A percentile compares a stretch with the other conserved stretches of the same genome.
Conservation (phyloP, 2,113 vertebrate genomes). For the Heteronetta atricapilla region DNA sequence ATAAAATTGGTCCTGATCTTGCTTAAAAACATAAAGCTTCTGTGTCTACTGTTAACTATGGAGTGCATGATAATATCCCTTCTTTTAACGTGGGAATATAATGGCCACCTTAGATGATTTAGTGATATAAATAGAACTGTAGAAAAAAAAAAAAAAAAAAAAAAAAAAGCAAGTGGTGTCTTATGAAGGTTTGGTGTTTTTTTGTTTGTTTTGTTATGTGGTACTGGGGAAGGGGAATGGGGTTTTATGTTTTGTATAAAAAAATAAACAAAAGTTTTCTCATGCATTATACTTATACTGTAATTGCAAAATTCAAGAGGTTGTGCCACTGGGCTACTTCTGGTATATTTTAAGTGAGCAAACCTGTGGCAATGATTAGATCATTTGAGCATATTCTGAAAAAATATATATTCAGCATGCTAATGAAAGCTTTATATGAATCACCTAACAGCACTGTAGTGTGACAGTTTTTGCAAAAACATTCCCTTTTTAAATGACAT, state of each 20-base stretch:
- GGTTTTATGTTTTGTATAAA: conserved; percentile 70
- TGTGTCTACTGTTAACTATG: neutral
- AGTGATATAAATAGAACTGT: conserved; percentile 3
- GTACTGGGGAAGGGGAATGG: neutral
- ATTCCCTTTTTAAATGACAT: conserved; percentile 14
- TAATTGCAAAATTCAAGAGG: conserved; percentile 57
- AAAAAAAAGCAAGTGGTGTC: neutral
- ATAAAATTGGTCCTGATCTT: conserved; percentile 43
- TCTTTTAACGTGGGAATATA: conserved; percentile 62
- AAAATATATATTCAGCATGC: conserved; percentile 36
- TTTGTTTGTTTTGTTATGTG: conserved; percentile 42
- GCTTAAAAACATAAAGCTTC: conserved; percentile 58
- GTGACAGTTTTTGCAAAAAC: conserved; percentile 59
- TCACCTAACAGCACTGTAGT: conserved; percentile 42
- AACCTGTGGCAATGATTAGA: conserved; percentile 34
- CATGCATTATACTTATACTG: conserved; percentile 56
- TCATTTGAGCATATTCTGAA: conserved; percentile 59
- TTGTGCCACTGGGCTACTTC: conserved; percentile 28
- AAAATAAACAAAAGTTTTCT: conserved; percentile 48
- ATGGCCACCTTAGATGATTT: conserved; percentile 53
- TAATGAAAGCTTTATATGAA: conserved; percentile 58
- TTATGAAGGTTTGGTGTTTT: neutral
- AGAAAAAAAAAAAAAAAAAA: neutral
- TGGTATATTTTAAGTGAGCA: conserved; percentile 34
- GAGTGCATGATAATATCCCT: conserved; percentile 32